Base-by-base conservation (phyloP, 2,113 vertebrate species). In the Brevimyrus niger region DNA sequence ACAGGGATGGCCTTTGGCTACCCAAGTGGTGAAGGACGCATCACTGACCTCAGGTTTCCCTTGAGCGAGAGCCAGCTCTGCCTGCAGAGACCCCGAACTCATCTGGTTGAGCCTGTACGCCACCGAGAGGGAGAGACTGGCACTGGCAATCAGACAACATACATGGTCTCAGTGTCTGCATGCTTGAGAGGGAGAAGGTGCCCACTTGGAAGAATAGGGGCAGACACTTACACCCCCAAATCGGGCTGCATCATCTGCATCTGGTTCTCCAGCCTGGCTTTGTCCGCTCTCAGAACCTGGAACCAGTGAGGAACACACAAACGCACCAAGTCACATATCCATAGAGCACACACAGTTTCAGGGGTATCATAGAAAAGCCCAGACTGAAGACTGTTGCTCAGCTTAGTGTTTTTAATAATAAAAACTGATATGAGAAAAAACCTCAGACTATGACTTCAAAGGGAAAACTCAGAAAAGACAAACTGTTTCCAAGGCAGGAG, bases 21-120 rank as follows among this genome's bases (percentile, higher is more conserved):
- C 15, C 15, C 35, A 35, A 80, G 35, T 19, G 15, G 31, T 1
- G 4, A 17, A 38, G 7, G 82, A 47, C 3, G 23, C 9, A 0
- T 17, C 21, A 65, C 87, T 61, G 35, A 87, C 87, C 87, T 87
- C 87, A 65, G 53, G 31, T 19, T 10, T 42, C 9, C 48, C 94
- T 91, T 97, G 96, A 73, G 97, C 97, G 89, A 97, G 93, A 90
- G 96, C 94, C 91, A 99, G 95, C 88, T 99, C 98, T 10, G 92
- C 93, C 76, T 94, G 95, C 55, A 99, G 92, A 3, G 97, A 98
- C 87, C 96, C 96, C 23, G 92, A 93, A 87, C 87, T 50, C 87
- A 86, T 93, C 82, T 95, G 93, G 90, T 95, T 96, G 87, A 92
- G 47, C 89, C 96, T 95, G 91, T 92, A 95, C 1, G 95, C 91